A percentile compares a stretch with the other conserved stretches of the same genome.
Evolutionary conservation across 2,797 vertebrate genomes (phyloP).

Genomic region (Melopsittacus undulatus): DNA sequence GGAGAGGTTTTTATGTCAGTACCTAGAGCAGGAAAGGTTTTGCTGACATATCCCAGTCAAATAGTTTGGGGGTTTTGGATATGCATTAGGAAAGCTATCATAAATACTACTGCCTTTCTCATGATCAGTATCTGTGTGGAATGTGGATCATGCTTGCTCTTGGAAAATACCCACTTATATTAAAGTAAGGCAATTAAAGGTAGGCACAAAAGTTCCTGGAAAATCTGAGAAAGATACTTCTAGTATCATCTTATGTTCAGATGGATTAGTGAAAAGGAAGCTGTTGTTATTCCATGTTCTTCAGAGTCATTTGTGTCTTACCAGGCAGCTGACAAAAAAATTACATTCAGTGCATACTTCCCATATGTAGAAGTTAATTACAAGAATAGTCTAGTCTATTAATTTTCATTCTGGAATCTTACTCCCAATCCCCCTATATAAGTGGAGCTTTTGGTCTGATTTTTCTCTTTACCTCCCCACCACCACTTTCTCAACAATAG

Average conservation of each 20-base stretch:
- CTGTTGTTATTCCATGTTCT: not conserved
- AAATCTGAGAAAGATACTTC: not conserved
- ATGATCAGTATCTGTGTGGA: not conserved
- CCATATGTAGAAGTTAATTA: not conserved
- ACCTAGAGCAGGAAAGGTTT: not conserved
- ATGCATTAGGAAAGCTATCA: not conserved
- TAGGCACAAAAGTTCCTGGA: not conserved
- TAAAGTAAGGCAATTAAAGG: not conserved
- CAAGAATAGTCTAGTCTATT: not conserved
- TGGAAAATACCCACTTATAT: not conserved
- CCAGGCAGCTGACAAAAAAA: not conserved
- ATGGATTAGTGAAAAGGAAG: not conserved
- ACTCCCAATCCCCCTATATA: rapidly evolving
- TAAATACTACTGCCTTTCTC: not conserved
- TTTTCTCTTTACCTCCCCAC: not conserved
- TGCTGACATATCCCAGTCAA: not conserved
- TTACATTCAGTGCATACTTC: not conserved
- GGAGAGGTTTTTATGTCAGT: not conserved
- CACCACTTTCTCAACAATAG: not conserved
- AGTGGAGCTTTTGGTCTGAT: not conserved
- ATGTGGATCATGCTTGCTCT: not conserved
- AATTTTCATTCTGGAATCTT: not conserved
- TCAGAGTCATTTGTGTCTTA: not conserved
- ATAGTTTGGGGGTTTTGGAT: not conserved
- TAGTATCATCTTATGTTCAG: not conserved